Conservation (phyloP, 2,888 invertebrate genomes). For the Chymomyza procnemis region DNA sequence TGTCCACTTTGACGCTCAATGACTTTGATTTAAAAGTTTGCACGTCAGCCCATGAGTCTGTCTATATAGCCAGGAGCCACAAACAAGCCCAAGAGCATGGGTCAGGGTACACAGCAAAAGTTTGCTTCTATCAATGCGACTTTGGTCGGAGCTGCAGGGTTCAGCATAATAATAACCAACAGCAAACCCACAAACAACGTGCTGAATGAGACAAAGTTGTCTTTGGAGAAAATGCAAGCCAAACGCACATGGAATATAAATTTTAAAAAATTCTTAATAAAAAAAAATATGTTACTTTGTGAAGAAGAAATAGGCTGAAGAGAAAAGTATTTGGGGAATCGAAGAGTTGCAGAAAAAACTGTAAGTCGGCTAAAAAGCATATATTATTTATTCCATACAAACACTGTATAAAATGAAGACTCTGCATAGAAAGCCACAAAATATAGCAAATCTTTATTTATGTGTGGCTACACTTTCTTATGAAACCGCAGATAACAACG, state of each 20-base stretch:
- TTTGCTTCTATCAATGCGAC: slow-evolving; percentile 68
- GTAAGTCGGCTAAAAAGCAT: too few relatives aligned
- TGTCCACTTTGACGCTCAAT: slow-evolving; percentile 14
- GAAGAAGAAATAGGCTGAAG: too few relatives aligned
- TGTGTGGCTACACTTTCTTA: background rate
- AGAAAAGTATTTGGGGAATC: too few relatives aligned
- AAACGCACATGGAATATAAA: slow-evolving; percentile 71
- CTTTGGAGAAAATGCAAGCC: slow-evolving; percentile 15
- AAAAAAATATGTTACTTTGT: background rate
- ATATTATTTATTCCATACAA: too few relatives aligned
- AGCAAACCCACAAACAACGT: slow-evolving; percentile 61
- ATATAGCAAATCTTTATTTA: slow-evolving; percentile 24
- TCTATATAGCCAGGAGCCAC: slow-evolving; percentile 28
- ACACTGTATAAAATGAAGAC: too few relatives aligned
- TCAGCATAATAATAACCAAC: background rate
- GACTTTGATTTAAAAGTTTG: slow-evolving; percentile 66
- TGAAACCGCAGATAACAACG: slow-evolving; percentile 13
- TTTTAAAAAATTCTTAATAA: slow-evolving; percentile 51
- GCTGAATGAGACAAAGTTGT: background rate
- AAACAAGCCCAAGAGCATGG: slow-evolving; percentile 40
- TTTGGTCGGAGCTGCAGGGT: slow-evolving; percentile 12
- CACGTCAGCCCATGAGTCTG: slow-evolving; percentile 50
- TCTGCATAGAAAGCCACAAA: slow-evolving; percentile 14
- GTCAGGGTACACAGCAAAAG: slow-evolving; percentile 45
- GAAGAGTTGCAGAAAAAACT: background rate